phyloP scores from a whole-genome alignment of 2,113 vertebrate species.

The Xiphophorus couchianus region DNA sequence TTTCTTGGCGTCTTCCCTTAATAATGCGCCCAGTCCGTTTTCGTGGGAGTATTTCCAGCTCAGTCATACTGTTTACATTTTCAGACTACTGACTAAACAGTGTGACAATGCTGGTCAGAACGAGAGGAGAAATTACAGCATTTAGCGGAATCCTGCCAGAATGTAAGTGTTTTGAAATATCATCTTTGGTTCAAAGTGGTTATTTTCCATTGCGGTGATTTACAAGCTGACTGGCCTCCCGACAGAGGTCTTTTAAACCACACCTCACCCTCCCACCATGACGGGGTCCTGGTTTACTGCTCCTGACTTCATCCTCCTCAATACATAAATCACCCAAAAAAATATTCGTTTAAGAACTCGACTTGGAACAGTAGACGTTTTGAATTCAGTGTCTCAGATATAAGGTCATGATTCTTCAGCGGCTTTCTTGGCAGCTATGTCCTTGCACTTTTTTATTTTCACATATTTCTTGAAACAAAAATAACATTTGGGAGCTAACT shows the following conservation, averaged over 20 bases:
- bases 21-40: not conserved
- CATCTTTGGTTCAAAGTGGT: not conserved
- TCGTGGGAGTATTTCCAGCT: not conserved
- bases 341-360: not conserved
- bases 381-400: not conserved
- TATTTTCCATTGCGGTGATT: too few species aligned
- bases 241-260: too few species aligned
- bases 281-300: not conserved
- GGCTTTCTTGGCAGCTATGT: not conserved
- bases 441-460: not conserved
- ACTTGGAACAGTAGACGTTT: not conserved
- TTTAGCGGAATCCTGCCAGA: not conserved
- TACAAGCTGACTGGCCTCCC: too few species aligned
- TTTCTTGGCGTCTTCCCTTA: not conserved
- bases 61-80: not conserved
- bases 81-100: not conserved
- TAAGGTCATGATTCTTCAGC: not conserved
- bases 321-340: not conserved
- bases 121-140: too few species aligned
- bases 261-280: too few species aligned
- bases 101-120: too few species aligned
- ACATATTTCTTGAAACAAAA: not conserved
- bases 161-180: not conserved
- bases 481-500: not conserved
- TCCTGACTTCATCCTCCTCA: not conserved